These are phyloP conservation scores for Heliconius hermathena DNA, from an alignment of 1,140 invertebrate species.

Conservation along the genomic window DNA sequence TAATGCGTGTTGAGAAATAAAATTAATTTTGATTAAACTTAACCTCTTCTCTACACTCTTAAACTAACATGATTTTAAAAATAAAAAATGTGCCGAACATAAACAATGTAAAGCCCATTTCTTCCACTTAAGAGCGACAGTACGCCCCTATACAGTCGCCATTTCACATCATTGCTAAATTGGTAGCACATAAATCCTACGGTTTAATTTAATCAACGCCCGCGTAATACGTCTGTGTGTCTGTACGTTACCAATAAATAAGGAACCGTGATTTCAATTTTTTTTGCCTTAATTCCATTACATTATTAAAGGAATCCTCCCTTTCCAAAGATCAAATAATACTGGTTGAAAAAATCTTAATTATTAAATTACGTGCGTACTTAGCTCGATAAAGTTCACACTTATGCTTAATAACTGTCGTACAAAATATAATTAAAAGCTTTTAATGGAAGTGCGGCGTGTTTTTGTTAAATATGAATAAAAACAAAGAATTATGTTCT, in stretches of 20 bases:
- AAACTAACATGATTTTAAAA: conserved; percentile 12
- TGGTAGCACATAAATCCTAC: conserved; percentile 73
- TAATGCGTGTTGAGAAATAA: not conserved
- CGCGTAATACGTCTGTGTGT: conserved; percentile 60
- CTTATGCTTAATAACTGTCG: conserved; percentile 24
- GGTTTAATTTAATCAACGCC: conserved; percentile 78
- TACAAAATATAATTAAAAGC: conserved; percentile 24
- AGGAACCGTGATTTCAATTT: conserved; percentile 45
- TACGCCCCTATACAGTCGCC: conserved; percentile 66
- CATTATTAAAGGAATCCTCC: conserved; percentile 31
- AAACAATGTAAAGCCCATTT: conserved; percentile 47
- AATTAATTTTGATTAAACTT: conserved; percentile 19
- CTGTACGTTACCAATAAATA: conserved; percentile 50
- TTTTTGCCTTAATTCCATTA: conserved; percentile 15
- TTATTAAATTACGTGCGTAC: conserved; percentile 40
- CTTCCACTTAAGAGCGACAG: conserved; percentile 57
- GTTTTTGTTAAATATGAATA: conserved; percentile 12
- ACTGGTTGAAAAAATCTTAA: conserved; percentile 34
- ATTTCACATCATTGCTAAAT: conserved; percentile 75
- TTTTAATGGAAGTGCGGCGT: not conserved
- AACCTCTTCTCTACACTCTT: conserved; percentile 27
- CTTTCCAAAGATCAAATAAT: conserved; percentile 24
- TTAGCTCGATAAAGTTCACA: conserved; percentile 28
- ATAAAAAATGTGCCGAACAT: conserved; percentile 31
- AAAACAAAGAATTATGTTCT: not conserved